Base-by-base conservation (phyloP, 2,113 vertebrate genomes). In the Gambusia holbrooki region DNA sequence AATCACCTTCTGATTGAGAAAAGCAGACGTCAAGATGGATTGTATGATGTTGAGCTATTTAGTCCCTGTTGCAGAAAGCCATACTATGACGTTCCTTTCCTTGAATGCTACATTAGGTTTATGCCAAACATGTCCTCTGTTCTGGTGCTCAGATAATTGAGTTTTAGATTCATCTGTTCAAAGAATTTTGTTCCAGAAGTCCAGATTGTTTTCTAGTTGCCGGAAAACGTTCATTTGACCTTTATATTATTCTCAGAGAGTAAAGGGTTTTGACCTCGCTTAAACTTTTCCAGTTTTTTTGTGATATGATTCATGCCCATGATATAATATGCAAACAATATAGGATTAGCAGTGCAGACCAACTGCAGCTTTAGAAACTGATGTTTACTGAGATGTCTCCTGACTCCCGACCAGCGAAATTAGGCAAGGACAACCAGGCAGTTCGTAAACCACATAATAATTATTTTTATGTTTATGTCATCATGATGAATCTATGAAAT, bases 391-490 rank as follows among this genome's bases (percentile, higher is more conserved):
- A 25, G 19, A 17, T n/a, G 14, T 64, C 48, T 61, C 51, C 51
- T 25, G 22, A 45, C 28, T 61, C 25, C 22, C 0, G 51, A 45
- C 28, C 54, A 61, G 61, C 35, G 51, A 81, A 54, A 48, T 70
- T 45, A 72, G n/a, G 35, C 51, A 58, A 58, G 10, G 64, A 40
- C 19, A 1, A 60, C 35, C 45, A 5, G 2, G 4, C 69, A 32
- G 66, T 28, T 17, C 66, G 71, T 66, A 72, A 79, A 69, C 69
- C 75, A 69, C 76, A 77, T 42, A 48, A 40, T 25, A 35, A 81
- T 85, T 83, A 87, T 60, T 85, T 88, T 75, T 66, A 70, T 68
- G 78, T 64, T 37, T 82, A 68, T 61, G 42, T 90, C 85, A 85
- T 80, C 45, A 35, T 1, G 62, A 67, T 75, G 70, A 66, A 82